Conservation (phyloP, 2,888 invertebrate genomes). For the Hypselothyrea guttata region DNA sequence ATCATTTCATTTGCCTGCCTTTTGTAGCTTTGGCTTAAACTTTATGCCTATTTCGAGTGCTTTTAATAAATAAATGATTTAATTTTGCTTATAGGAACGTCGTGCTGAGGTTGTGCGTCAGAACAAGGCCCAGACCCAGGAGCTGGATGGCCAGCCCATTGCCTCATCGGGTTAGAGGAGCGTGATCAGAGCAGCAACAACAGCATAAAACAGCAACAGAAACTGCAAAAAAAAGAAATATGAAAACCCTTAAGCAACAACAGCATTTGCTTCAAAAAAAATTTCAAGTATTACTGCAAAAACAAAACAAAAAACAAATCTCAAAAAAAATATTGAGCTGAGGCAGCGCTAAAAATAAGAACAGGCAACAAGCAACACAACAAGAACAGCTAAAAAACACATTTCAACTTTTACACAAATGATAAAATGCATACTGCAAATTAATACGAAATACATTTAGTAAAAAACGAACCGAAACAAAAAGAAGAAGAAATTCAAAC, state of each 20-base stretch:
- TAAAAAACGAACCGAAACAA: constrained; percentile 22
- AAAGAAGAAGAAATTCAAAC: background rate
- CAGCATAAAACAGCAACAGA: constrained; percentile 26
- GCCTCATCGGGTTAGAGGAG: constrained; percentile 86
- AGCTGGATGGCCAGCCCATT: constrained; percentile 83
- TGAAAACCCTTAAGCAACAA: constrained; percentile 32
- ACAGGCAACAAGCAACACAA: constrained; percentile 13
- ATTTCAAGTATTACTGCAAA: constrained; percentile 58
- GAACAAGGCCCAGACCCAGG: constrained; percentile 87
- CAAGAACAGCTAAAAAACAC: constrained; percentile 22
- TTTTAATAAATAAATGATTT: background rate
- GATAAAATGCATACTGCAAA: constrained; percentile 50
- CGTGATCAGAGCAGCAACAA: constrained; percentile 29
- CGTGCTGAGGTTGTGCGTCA: constrained; percentile 95
- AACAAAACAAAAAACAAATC: constrained; percentile 20
- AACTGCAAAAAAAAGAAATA: constrained; percentile 41
- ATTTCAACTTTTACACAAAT: constrained; percentile 33
- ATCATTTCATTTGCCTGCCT: constrained; percentile 43
- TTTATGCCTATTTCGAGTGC: too few relatives aligned
- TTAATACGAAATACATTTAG: constrained; percentile 57
- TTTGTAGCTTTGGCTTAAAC: constrained; percentile 12
- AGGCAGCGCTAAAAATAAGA: constrained; percentile 18
- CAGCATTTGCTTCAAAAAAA: constrained; percentile 52
- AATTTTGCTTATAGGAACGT: constrained; percentile 87
- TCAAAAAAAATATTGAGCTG: constrained; percentile 42